These are phyloP conservation scores for Himalopsyche tibetana DNA, from an alignment of 2,888 invertebrate genomes.

Conservation along the genomic window DNA sequence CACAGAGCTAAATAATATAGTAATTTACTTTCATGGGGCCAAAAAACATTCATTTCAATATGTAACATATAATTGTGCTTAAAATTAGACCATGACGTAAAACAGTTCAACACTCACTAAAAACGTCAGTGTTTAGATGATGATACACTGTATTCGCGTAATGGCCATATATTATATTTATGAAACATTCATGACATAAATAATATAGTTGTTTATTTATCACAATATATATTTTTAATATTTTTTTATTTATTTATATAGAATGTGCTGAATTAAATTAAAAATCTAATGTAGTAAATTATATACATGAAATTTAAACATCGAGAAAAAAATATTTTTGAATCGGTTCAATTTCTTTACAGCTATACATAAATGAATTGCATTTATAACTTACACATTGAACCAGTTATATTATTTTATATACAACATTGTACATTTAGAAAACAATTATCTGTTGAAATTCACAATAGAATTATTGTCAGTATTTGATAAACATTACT, in stretches of 20 bases:
- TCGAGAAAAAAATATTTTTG: no score
- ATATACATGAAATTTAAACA: conserved; percentile 6
- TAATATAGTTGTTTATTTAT: neutral
- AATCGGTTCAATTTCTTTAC: neutral
- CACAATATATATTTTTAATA: conserved; percentile 1
- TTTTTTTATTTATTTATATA: neutral
- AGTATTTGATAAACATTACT: conserved; percentile 1
- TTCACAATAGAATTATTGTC: conserved; percentile 26
- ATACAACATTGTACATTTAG: conserved; percentile 29
- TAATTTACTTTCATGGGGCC: neutral
- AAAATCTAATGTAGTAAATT: neutral
- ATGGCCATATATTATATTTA: neutral
- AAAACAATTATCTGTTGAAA: neutral
- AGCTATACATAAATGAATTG: neutral
- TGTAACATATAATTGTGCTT: conserved; percentile 13
- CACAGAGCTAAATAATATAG: neutral
- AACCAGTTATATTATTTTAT: conserved; percentile 1
- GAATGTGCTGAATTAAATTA: neutral
- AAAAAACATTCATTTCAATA: neutral
- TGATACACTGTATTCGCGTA: neutral
- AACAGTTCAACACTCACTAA: neutral
- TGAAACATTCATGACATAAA: conserved; percentile 17
- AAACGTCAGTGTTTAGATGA: neutral
- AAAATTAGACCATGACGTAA: neutral
- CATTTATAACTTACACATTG: neutral